A percentile compares a stretch with the other conserved stretches of the same genome.
phyloP scores from a whole-genome alignment of 2,113 vertebrate species.

The Sphyrna mokarran region DNA sequence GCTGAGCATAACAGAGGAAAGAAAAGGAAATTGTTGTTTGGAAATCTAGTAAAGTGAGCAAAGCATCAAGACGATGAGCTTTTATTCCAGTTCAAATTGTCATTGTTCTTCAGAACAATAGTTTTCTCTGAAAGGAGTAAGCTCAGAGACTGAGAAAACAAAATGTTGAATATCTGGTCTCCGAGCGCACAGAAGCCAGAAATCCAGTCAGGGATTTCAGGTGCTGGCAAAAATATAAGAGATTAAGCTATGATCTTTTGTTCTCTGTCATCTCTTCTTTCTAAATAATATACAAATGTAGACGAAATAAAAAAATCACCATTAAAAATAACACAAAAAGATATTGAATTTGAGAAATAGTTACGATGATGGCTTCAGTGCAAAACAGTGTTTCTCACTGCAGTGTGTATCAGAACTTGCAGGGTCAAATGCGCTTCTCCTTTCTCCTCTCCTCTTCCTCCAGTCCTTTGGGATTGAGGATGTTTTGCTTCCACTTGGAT shows the following conservation, averaged over 20 bases:
- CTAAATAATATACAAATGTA: not conserved
- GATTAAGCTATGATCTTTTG: not conserved
- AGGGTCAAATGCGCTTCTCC: no score
- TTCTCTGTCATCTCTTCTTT: not conserved
- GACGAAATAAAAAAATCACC: not conserved
- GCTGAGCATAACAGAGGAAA: not conserved
- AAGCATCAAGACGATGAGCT: not conserved
- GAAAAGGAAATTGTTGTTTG: not conserved
- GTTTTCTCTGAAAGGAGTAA: not conserved
- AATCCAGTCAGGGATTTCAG: not conserved
- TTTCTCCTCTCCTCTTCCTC: no score
- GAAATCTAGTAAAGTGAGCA: not conserved
- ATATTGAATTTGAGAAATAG: not conserved
- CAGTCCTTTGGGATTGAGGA: no score
- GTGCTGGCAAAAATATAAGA: not conserved
- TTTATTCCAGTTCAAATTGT: not conserved
- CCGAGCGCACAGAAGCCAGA: not conserved
- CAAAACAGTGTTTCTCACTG: not conserved
- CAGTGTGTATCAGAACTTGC: not conserved
- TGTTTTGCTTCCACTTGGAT: no score
- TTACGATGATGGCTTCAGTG: not conserved
- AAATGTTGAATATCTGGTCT: not conserved
- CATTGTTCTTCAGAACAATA: not conserved
- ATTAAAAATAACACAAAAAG: not conserved
- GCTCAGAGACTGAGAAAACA: not conserved